Base-by-base conservation (phyloP, 1,140 invertebrate genomes). In the Drosophila ercepeae region DNA sequence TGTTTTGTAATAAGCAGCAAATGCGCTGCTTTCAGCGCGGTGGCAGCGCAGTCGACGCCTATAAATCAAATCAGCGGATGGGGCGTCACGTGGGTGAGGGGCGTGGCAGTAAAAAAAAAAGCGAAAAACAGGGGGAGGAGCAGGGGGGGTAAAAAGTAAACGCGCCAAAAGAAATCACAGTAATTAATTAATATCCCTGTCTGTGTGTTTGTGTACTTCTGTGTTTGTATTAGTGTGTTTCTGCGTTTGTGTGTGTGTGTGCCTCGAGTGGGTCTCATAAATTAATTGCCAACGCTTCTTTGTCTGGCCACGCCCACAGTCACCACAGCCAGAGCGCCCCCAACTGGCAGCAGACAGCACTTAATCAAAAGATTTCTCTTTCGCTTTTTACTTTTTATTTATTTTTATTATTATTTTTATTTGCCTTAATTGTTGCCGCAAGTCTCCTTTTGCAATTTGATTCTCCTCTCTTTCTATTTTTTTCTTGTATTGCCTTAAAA, bases 151-250 rank as follows among this genome's bases (percentile, higher is more conserved):
- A 29, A 53, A 55, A 69, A 59, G 61, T 50, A 69, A 50, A 42
- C 34, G 67, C 63, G 58, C 55, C 73, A 81, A 81, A 86, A 76
- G 81, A 86, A 86, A 86, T 86, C 81, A 86, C 82, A 69, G 82
- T 86, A 86, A 86, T 86, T 86, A 86, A 86, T 86, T 86, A 81
- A 76, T 86, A 78, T 74, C 69, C 21, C 49, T 61, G 59, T 57
- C 50, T 42, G 52, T 39, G 50, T 58, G 36, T 52, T n/a, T n/a
- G n/a, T n/a, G n/a, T n/a, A n/a, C n/a, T n/a, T n/a, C n/a, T 52
- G 59, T 48, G 45, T 19, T 39, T 42, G 51, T 46, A 54, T 55
- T 41, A 60, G 32, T 44, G 41, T 61, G 42, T 9, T 9, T 32
- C 34, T 52, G 59, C 49, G 44, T 25, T 42, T 36, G 51, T 49